Evolutionary conservation across 2,888 invertebrate species (phyloP), one percentile per base, ranked within the genome.

Genomic region (Andrena haemorrhoa): DNA sequence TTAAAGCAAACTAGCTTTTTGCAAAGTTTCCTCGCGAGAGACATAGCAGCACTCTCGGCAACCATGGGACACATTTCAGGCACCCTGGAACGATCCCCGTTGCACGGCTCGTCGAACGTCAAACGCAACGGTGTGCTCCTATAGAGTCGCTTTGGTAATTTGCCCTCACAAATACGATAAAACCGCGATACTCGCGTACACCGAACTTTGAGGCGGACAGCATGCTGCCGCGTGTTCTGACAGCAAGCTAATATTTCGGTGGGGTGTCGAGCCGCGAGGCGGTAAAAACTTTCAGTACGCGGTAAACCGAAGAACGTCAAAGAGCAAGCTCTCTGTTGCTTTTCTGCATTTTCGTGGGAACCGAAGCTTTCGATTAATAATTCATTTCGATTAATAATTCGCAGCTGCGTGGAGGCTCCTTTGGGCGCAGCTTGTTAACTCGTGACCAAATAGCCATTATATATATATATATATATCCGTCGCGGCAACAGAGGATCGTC

Each of bases 1-100:
- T 66, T 68, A 60, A 69, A 84, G 87, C 72, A 77, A 79, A 83
- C 85, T 83, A 85, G 68, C 81, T 80, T 82, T 86, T 81, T 76
- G 76, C 79, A 51, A 79, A 86, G 79, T 86, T 86, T 71, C 69
- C 74, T 64, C 26, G 58, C 64, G 68, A 66, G 63, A 31, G 61
- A 41, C 75, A 61, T 68, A 53, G 53, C 58, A 29, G 65, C 58
- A 35, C 26, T 26, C 2, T n/a, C 56, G 29, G 58, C 75, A 69
- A 63, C 65, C 61, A 60, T 41, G 58, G 75, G 65, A 73, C 70
- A 73, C 65, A 78, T 78, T 81, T 23, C 41, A 23, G 56, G 65
- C 60, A 69, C 58, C 63, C 58, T 64, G n/a, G 49, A 53, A 73
- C 66, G 60, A 81, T 83, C 80, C 64, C 69, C 64, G 65, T 60